These are phyloP conservation scores for Gambelia wislizenii DNA, from an alignment of 2,797 vertebrate genomes.

Conservation along the genomic window DNA sequence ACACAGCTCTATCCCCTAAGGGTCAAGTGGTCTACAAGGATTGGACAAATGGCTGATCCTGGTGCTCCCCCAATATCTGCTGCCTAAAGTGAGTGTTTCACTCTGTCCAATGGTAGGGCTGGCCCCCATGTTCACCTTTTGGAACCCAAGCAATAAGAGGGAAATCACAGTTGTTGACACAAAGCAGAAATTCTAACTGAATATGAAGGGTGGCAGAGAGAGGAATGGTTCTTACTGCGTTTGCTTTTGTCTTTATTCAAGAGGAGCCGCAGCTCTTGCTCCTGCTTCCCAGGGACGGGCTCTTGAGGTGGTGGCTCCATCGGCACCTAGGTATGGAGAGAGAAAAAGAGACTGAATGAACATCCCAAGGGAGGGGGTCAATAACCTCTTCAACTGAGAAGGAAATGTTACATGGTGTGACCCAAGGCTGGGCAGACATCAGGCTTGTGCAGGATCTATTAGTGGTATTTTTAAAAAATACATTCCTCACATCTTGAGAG, in stretches of 20 bases:
- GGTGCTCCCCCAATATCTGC: neutral
- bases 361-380: neutral
- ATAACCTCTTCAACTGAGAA: neutral
- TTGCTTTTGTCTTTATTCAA: slow-evolving; percentile 90
- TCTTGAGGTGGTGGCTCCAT: slow-evolving; percentile 81
- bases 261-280: slow-evolving; percentile 84
- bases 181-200: neutral
- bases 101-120: neutral
- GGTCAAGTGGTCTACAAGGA: neutral
- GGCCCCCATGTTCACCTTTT: neutral
- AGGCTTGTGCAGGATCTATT: neutral
- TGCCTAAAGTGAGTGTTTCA: neutral
- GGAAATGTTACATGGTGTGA: neutral
- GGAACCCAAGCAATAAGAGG: neutral
- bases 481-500: neutral
- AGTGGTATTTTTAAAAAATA: neutral
- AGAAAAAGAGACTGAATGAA: neutral
- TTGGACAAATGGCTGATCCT: neutral
- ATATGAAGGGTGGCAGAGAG: neutral
- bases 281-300: slow-evolving; percentile 82
- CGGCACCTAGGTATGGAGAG: slow-evolving; percentile 77
- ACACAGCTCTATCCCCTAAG: neutral
- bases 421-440: neutral
- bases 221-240: slow-evolving; percentile 81
- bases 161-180: neutral